Evolutionary conservation across 2,888 invertebrate genomes (phyloP).

Genomic region (Rhimphoctona megacephalus): DNA sequence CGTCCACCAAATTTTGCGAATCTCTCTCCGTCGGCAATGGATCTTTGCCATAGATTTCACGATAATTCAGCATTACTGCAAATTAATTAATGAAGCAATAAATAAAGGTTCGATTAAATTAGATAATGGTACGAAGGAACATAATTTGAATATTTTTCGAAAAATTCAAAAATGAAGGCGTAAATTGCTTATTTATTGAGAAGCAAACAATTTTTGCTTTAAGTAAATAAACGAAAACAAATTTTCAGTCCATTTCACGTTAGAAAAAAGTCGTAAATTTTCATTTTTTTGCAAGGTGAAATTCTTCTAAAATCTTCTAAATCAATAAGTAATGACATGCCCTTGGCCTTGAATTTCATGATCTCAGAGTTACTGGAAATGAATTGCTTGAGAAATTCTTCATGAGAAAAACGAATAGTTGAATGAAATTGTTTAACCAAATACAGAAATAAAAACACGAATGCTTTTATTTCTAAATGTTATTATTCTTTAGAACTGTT

Average conservation of each 20-base stretch:
- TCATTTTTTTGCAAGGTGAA: not conserved
- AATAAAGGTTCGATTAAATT: too few species aligned
- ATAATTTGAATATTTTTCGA: not conserved
- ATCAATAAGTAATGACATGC: not conserved
- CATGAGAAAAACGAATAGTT: too few species aligned
- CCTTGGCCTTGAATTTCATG: too few species aligned
- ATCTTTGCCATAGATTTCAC: conserved; percentile 89
- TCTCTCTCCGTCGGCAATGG: conserved; percentile 89
- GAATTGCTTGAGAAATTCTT: too few species aligned
- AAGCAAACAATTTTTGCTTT: too few species aligned
- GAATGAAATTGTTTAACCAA: too few species aligned
- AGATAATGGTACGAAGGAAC: not conserved
- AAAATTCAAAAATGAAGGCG: not conserved
- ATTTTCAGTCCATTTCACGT: not conserved
- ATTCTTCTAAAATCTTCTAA: not conserved
- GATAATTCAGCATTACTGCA: conserved; percentile 91
- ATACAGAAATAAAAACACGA: too few species aligned
- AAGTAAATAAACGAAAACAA: not conserved
- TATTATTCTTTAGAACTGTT: too few species aligned
- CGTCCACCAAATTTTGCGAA: conserved; percentile 87
- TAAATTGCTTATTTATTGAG: not conserved
- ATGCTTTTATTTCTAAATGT: too few species aligned
- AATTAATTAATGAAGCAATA: conserved; percentile 71
- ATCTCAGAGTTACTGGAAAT: too few species aligned
- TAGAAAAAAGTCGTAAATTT: not conserved